phyloP scores from a whole-genome alignment of 2,797 vertebrate species.

The Nasua narica region DNA sequence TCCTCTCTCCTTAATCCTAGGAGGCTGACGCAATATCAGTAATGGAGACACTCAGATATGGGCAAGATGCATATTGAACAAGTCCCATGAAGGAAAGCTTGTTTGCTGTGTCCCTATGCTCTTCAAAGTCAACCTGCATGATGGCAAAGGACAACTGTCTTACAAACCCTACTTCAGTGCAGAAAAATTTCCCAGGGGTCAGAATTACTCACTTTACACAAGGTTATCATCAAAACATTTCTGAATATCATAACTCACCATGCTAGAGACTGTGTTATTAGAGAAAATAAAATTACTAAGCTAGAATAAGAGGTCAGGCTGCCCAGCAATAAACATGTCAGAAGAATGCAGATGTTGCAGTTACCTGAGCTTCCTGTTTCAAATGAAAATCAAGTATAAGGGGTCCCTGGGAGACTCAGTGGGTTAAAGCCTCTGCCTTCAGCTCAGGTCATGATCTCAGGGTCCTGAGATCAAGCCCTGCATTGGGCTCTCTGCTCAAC shows the following conservation, averaged over 20 bases:
- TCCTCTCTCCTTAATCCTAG: neutral
- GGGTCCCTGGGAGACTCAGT: too few relatives aligned
- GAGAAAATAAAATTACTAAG: conserved; percentile 53
- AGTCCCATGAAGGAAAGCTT: conserved; percentile 15
- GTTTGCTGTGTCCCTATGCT: conserved; percentile 8
- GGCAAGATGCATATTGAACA: neutral
- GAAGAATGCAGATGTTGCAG: neutral
- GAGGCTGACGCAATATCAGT: neutral
- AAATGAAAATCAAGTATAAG: conserved; percentile 45
- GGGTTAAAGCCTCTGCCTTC: too few relatives aligned
- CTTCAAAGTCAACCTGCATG: neutral
- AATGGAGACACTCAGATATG: neutral
- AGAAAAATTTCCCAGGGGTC: neutral
- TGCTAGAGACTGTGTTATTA: neutral
- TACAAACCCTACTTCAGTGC: neutral
- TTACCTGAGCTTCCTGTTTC: conserved; percentile 16
- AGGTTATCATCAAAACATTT: conserved; percentile 6
- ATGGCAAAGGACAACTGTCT: conserved; percentile 22
- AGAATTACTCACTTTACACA: conserved; percentile 24
- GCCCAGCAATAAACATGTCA: neutral
- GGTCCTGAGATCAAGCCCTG: too few relatives aligned
- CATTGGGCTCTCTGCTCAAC: too few relatives aligned
- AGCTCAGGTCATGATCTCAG: too few relatives aligned
- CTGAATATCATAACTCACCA: conserved; percentile 49
- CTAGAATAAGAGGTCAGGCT: conserved; percentile 42